Base-by-base conservation (phyloP, 2,113 vertebrate genomes). In the Anolis sagrei region DNA sequence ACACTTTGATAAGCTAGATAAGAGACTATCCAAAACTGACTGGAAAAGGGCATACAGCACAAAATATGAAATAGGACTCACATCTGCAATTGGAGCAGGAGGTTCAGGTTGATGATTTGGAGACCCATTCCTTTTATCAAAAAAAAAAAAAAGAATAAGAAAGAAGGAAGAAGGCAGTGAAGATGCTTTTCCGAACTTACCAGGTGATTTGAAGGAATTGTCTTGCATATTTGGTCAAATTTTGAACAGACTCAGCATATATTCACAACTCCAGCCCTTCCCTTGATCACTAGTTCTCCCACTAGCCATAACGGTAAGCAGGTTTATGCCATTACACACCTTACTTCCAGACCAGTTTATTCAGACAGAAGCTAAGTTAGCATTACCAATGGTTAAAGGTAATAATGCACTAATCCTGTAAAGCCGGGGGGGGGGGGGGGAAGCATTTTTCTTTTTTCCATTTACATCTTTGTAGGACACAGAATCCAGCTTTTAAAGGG, bases 91-190 rank as follows among this genome's bases (percentile, higher is more conserved):
- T 72, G 96, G 95, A 76, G 96, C 91, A 34, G 95, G 95, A 0
- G 96, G 96, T 75, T 97, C 96, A 78, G 96, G 96, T 86, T 97
- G 96, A 64, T 97, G 96, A 91, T 92, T 98, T 58, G 98, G 98
- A n/a, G 98, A 99, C 75, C 98, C 98, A 72, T 99, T 99, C 90
- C 98, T 99, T 86, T 81, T 83, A 0, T 2, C 23, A 69, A 23
- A 80, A 68, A 91, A 86, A 95, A 73, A 92, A 44, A 34, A 72
- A n/a, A 29, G 81, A n/a, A n/a, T n/a, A n/a, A n/a, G n/a, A n/a
- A n/a, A n/a, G n/a, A n/a, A n/a, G n/a, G n/a, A 0, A 89, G 32
- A 70, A 76, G 0, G 0, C 13, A 5, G 34, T 84, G 4, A 85
- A 82, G 0, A n/a, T 0, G 7, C 78, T 79, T 34, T 5, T 10